A percentile compares a stretch with the other conserved stretches of the same genome.
Conservation (phyloP, 2,888 invertebrate species). For the Koerneria pararmatus region DNA sequence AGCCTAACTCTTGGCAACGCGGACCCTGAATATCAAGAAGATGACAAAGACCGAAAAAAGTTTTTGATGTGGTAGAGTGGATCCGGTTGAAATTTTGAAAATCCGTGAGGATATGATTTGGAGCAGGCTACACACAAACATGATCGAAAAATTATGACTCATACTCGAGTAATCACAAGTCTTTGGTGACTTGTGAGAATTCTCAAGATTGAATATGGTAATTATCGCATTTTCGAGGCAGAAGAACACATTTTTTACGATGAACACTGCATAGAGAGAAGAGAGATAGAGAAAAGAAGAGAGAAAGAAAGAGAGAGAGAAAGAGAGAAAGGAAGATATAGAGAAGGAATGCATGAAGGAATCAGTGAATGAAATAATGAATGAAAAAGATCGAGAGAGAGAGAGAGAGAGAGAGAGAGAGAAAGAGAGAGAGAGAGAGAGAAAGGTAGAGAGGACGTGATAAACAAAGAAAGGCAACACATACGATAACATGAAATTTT, state of each 20-base stretch:
- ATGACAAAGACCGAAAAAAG: too few relatives aligned
- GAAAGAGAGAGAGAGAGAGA: constrained; percentile 1
- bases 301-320: neutral
- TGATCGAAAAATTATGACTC: too few relatives aligned
- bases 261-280: neutral
- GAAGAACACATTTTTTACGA: neutral
- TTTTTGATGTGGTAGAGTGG: too few relatives aligned
- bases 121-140: too few relatives aligned
- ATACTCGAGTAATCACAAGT: too few relatives aligned
- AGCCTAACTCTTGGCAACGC: too few relatives aligned
- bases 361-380: neutral
- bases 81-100: too few relatives aligned
- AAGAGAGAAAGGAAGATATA: constrained; percentile 1
- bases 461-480: neutral
- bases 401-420: neutral
- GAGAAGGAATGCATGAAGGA: neutral
- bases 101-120: too few relatives aligned
- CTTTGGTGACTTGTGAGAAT: too few relatives aligned
- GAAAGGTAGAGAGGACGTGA: neutral
- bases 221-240: neutral
- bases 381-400: neutral
- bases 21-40: too few relatives aligned
- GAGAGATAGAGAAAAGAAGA: neutral
- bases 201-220: too few relatives aligned
- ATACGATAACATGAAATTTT: too few relatives aligned